Conservation (phyloP, 2,888 invertebrate genomes). For the Hirudinaria manillensis region DNA sequence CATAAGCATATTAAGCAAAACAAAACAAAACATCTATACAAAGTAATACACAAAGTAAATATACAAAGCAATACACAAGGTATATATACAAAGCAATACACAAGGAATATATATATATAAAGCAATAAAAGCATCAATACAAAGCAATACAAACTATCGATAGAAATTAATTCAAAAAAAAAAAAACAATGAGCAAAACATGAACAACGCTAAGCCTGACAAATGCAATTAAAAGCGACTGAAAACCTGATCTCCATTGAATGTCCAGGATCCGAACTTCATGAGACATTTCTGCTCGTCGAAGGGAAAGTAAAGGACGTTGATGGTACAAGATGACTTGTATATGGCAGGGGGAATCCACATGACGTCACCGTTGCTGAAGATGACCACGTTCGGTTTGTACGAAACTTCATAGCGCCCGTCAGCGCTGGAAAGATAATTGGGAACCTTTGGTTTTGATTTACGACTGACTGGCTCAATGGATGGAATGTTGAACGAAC, state of each 20-base stretch:
- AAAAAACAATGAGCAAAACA: no score
- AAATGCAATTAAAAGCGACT: no score
- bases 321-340: conserved; percentile 96
- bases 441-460: not conserved
- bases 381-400: conserved; percentile 95
- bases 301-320: conserved; percentile 98
- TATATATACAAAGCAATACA: no score
- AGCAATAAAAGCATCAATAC: not conserved
- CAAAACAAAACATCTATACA: no score
- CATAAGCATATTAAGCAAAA: no score
- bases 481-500: not conserved
- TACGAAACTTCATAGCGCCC: conserved; percentile 99
- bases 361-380: conserved; percentile 83
- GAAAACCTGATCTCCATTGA: conserved; percentile 47
- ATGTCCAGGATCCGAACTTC: conserved; percentile 76
- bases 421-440: conserved; percentile 72
- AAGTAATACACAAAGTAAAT: no score
- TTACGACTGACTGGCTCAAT: not conserved
- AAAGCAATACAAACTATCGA: not conserved
- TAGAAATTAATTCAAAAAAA: not conserved
- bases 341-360: conserved; percentile 99
- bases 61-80: no score
- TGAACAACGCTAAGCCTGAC: no score
- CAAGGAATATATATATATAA: no score
- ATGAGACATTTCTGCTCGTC: conserved; percentile 98